Conservation (phyloP, 2,888 invertebrate species). For the Drosophila borborema region DNA sequence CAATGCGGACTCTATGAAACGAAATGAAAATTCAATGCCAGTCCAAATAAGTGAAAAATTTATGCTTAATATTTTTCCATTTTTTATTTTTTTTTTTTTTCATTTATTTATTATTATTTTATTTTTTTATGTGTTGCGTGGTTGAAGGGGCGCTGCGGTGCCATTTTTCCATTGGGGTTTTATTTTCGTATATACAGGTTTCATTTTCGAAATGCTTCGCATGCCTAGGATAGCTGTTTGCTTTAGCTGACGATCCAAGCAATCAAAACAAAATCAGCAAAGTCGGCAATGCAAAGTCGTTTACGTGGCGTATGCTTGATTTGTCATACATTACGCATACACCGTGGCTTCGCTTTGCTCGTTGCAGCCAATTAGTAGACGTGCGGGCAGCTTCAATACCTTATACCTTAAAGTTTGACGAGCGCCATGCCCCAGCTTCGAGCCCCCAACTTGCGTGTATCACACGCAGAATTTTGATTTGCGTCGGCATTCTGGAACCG, state of each 20-base stretch:
- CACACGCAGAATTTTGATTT: constrained; percentile 78
- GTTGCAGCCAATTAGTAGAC: constrained; percentile 67
- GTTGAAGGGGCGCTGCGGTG: constrained; percentile 4
- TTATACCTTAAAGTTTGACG: constrained; percentile 53
- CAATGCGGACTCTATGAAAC: constrained; percentile 53
- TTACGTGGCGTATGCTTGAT: constrained; percentile 72
- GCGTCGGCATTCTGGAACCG: constrained; percentile 38
- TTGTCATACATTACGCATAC: constrained; percentile 73
- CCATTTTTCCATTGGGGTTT: constrained; percentile 36
- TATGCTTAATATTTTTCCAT: constrained; percentile 56
- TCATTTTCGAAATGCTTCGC: constrained; percentile 58
- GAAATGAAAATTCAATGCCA: constrained; percentile 73
- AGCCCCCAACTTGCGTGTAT: constrained; percentile 43
- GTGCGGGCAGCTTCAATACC: constrained; percentile 40
- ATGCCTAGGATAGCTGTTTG: constrained; percentile 47
- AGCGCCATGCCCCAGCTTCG: neutral
- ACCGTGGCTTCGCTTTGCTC: constrained; percentile 31
- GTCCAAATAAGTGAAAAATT: constrained; percentile 72
- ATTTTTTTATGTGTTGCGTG: neutral
- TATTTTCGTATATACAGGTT: neutral
- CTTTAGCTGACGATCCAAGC: constrained; percentile 46
- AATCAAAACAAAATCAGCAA: constrained; percentile 57
- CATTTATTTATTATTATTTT: no score
- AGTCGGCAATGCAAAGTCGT: constrained; percentile 38
- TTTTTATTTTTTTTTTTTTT: neutral